These are phyloP conservation scores for Serrognathus titanus DNA, from an alignment of 2,888 invertebrate genomes.

Conservation along the genomic window DNA sequence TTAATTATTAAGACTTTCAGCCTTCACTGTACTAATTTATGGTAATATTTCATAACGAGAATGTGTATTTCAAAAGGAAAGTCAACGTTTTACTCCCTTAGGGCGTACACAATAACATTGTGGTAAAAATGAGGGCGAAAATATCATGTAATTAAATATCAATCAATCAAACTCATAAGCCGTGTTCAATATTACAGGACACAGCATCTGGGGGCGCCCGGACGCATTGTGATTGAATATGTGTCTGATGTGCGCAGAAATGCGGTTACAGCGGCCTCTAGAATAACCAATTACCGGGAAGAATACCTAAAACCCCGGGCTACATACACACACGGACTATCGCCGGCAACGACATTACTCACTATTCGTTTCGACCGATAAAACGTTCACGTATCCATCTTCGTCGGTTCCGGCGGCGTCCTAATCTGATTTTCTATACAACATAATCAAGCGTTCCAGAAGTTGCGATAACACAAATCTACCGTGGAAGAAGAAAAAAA, in stretches of 20 bases:
- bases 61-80: too few relatives aligned
- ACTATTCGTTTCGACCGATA: neutral
- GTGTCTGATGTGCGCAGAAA: conserved; percentile 11
- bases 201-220: conserved; percentile 21
- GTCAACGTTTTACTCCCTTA: neutral
- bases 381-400: neutral
- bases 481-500: too few relatives aligned
- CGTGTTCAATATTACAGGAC: conserved; percentile 16
- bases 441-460: too few relatives aligned
- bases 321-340: neutral
- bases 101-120: neutral
- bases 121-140: neutral
- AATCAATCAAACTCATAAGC: conserved; percentile 18
- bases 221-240: conserved; percentile 17
- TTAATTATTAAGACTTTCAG: too few relatives aligned
- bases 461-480: too few relatives aligned
- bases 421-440: too few relatives aligned
- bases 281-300: conserved; percentile 19
- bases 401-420: too few relatives aligned
- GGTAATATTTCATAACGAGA: too few relatives aligned
- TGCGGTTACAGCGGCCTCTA: conserved; percentile 19
- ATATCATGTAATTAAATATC: conserved; percentile 9
- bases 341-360: neutral
- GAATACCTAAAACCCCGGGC: conserved; percentile 10
- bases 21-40: too few relatives aligned